Evolutionary conservation across 1,140 invertebrate species (phyloP), one percentile per base, ranked within the genome.

Genomic region (Orchestia grillus): DNA sequence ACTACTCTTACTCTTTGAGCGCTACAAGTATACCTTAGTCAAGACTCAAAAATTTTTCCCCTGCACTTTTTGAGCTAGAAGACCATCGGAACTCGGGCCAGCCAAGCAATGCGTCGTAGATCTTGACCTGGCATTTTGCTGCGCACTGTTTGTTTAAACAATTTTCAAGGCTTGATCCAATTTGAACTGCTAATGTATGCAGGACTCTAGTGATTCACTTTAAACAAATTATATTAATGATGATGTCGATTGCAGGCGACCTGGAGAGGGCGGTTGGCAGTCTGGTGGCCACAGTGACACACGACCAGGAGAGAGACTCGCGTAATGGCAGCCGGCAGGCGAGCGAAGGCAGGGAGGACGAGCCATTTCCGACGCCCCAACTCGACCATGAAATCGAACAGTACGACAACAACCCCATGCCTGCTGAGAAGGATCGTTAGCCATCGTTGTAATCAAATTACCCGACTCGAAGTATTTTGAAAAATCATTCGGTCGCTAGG

Each of bases 221-320:
- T 1, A 77, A 77, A 77, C 28, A 28, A 23, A 36, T 77, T 3
- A 77, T 77, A 77, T 77, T 36, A 77, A 77, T 77, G 28, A 77
- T 36, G 3, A 23, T 1, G 28, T 77, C 28, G 62, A 28, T 98
- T 98, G 19, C 97, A 98, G 98, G 98, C 97, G 98, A 99, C 97
- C 98, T 99, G 96, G 98, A 98, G 44, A 98, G 98, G 97, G 98
- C 98, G 96, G 98, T 99, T 95, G 98, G 98, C 97, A 98, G 98
- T 97, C 97, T 99, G 97, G 99, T 99, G 96, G 98, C 98, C 96
- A 98, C 98, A 77, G 99, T 99, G 98, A 98, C 98, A 95, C 98
- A 98, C 97, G 98, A 98, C 97, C 98, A 98, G 97, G 96, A 88
- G 96, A 97, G 96, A 95, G 96, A 96, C 96, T 97, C 87, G 96